Evolutionary conservation across 1,140 invertebrate genomes (phyloP).

Genomic region (Neotoxoptera formosana): DNA sequence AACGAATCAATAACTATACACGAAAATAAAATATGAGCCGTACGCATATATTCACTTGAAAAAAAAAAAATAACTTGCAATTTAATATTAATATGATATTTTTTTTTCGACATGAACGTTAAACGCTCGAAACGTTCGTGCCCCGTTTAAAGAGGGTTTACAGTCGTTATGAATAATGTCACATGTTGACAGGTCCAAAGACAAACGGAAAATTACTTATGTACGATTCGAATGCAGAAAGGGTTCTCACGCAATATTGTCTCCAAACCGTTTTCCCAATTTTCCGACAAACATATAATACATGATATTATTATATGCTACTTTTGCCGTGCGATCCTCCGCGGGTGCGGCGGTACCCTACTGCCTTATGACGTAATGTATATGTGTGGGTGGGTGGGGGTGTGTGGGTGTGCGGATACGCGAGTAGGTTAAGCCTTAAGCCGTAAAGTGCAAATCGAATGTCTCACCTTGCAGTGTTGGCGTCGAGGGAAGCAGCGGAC

Average conservation of each 20-base stretch:
- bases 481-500: no score
- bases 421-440: background rate
- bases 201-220: slow-evolving; percentile 19
- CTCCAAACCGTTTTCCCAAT: background rate
- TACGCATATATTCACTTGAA: background rate
- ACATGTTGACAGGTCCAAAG: background rate
- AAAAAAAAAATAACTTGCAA: background rate
- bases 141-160: background rate
- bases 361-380: no score
- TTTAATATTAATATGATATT: background rate
- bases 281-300: background rate
- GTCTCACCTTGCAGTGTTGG: background rate
- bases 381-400: background rate
- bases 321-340: no score
- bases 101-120: background rate
- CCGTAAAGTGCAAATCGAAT: background rate
- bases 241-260: background rate
- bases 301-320: no score
- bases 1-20: background rate
- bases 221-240: background rate
- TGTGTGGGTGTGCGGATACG: fast-evolving
- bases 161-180: slow-evolving; percentile 17
- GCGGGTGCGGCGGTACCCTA: no score
- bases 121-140: background rate
- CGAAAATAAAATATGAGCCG: background rate